Evolutionary conservation across 92 coral and sea anemone species (phyloP).

Genomic region (Epizoanthus scotinus): DNA sequence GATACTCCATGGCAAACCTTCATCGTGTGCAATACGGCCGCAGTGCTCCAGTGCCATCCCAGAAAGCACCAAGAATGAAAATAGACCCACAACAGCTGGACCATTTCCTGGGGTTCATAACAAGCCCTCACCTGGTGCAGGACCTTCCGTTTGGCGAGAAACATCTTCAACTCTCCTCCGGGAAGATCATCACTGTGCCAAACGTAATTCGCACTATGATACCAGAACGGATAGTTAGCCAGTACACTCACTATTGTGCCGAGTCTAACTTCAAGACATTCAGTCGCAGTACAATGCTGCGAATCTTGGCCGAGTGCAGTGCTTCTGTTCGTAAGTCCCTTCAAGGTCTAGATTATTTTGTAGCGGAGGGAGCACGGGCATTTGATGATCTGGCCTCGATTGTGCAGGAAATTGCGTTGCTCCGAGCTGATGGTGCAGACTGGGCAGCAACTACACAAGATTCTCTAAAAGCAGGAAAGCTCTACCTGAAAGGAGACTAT

Average conservation of each 20-base stretch:
- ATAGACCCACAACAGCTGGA: conserved; percentile 47
- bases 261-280: conserved; percentile 28
- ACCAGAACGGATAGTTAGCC: conserved; percentile 17
- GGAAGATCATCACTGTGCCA: conserved; percentile 16
- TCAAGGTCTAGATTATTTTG: conserved; percentile 34
- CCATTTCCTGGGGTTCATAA: conserved; percentile 59
- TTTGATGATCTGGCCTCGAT: conserved; percentile 48
- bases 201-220: conserved; percentile 30
- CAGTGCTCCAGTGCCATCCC: conserved; percentile 42
- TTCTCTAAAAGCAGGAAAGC: conserved; percentile 29
- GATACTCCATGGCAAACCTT: conserved; percentile 42
- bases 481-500: conserved; percentile 43
- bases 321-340: conserved; percentile 46
- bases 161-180: conserved; percentile 6
- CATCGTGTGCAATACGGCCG: conserved; percentile 51
- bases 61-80: conserved; percentile 44
- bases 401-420: conserved; percentile 20
- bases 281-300: conserved; percentile 16
- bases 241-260: conserved; percentile 25
- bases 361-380: conserved; percentile 20
- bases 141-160: conserved; percentile 40
- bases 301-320: conserved; percentile 12
- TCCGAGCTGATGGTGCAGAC: conserved; percentile 25
- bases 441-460: conserved; percentile 22
- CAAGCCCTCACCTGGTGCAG: conserved; percentile 38